Evolutionary conservation across 2,797 vertebrate genomes (phyloP), one percentile per base, ranked within the genome.

Genomic region (Typhlichthys subterraneus): DNA sequence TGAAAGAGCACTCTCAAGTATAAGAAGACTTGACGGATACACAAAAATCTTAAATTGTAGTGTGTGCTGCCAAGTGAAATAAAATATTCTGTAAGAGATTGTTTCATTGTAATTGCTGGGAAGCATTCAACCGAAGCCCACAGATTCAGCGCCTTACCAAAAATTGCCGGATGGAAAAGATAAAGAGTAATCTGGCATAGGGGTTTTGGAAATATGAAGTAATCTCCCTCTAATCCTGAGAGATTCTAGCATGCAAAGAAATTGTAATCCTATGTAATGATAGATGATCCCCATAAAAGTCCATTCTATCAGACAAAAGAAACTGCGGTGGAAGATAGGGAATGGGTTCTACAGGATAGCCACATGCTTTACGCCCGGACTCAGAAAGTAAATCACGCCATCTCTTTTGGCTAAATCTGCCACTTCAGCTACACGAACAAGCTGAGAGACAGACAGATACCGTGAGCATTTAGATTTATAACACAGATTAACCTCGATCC

Each of bases 401-500:
- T 77, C 79, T 79, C 84, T 83, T 46, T 10, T 71, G 69, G 57
- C 69, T 48, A 73, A 87, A 85, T 78, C 55, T 82, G 82, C 83
- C 75, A 56, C 53, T 76, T 79, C 76, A 69, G 79, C 31, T 10
- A n/a, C 59, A 67, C 47, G 23, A 82, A 87, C 59, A 59, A 60
- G 85, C 82, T 85, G 82, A 84, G 68, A 10, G 48, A 57, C 75
- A 84, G 83, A 81, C 77, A 77, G 80, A 86, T 83, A 80, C 78
- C 75, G 78, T 83, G 78, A 71, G 75, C 69, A 76, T 87, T 81
- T 88, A 78, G 57, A 80, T 87, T 87, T 72, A 86, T 88, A 85
- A 85, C 77, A 85, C 88, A 87, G 91, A 93, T 92, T 92, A 92
- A 90, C 85, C 86, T 84, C 81, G 88, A 92, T 91, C 88, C 88